These are phyloP conservation scores for Acrocera orbiculus DNA, from an alignment of 2,888 invertebrate species.

Conservation along the genomic window DNA sequence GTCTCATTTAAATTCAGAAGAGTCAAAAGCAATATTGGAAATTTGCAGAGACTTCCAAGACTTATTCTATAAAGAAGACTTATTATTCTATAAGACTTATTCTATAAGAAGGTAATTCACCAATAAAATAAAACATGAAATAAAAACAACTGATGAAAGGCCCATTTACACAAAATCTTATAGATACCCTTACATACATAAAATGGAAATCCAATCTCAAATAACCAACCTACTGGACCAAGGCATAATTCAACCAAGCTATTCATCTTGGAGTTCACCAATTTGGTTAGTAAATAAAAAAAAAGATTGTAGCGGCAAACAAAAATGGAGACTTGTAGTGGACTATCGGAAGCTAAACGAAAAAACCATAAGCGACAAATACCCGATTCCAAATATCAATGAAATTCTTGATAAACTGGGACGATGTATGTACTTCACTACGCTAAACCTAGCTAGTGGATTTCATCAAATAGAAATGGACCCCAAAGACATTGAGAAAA, in stretches of 20 bases:
- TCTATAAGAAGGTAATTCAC: too few relatives aligned
- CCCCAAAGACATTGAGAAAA: constrained; percentile 16
- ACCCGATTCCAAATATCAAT: constrained; percentile 16
- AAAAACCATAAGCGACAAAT: constrained; percentile 12
- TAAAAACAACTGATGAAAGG: constrained; percentile 6
- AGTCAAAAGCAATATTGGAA: neutral
- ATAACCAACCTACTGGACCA: constrained; percentile 11
- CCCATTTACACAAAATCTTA: too few relatives aligned
- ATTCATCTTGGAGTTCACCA: constrained; percentile 14
- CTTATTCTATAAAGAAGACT: constrained; percentile 3
- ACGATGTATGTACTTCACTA: constrained; percentile 17
- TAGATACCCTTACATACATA: too few relatives aligned
- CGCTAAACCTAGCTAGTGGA: constrained; percentile 18
- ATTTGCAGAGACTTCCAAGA: constrained; percentile 1
- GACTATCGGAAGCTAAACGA: constrained; percentile 15
- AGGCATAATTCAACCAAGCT: constrained; percentile 11
- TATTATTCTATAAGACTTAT: too few relatives aligned
- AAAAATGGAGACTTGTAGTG: constrained; percentile 13
- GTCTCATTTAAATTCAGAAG: too few relatives aligned
- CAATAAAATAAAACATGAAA: too few relatives aligned
- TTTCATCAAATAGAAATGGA: constrained; percentile 21
- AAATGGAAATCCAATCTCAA: constrained; percentile 2
- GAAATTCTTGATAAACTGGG: constrained; percentile 20
- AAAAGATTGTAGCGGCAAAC: too few relatives aligned
- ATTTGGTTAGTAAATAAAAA: constrained; percentile 15